Percentiles rank a stretch among this genome's conserved stretches.
These are phyloP conservation scores for Meghimatium bilineatum DNA, from an alignment of 2,888 invertebrate species.

Conservation along the genomic window DNA sequence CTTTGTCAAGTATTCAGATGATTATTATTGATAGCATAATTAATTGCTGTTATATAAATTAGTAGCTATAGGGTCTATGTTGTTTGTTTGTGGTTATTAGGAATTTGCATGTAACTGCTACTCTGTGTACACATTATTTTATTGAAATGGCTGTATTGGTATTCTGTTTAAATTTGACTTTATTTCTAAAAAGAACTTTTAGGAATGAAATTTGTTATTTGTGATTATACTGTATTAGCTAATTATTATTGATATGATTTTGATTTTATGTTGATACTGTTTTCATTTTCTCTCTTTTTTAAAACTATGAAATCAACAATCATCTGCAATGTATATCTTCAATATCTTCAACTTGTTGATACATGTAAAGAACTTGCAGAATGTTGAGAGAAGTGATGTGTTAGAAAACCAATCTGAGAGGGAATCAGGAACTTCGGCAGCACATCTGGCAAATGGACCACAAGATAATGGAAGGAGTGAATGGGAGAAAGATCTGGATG, in stretches of 20 bases:
- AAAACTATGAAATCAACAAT: not conserved
- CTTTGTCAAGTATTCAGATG: too few relatives aligned
- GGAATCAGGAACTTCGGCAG: constrained; percentile 19
- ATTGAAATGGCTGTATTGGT: not conserved
- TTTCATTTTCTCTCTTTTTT: not conserved
- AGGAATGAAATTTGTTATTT: not conserved
- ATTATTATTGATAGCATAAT: too few relatives aligned
- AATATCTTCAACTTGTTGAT: not conserved
- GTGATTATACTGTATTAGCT: not conserved
- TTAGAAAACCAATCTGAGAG: constrained; percentile 10
- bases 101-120: not conserved
- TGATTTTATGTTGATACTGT: not conserved
- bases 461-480: constrained; percentile 5
- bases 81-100: too few relatives aligned
- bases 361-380: not conserved
- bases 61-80: too few relatives aligned
- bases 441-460: constrained; percentile 38
- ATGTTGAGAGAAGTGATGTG: not conserved
- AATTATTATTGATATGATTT: not conserved
- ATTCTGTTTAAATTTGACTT: not conserved
- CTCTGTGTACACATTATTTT: not conserved
- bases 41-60: too few relatives aligned
- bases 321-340: not conserved
- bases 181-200: not conserved
- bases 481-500: not conserved